These are phyloP conservation scores for Psilanteris sp. DNA, from an alignment of 1,140 invertebrate genomes.

Conservation along the genomic window DNA sequence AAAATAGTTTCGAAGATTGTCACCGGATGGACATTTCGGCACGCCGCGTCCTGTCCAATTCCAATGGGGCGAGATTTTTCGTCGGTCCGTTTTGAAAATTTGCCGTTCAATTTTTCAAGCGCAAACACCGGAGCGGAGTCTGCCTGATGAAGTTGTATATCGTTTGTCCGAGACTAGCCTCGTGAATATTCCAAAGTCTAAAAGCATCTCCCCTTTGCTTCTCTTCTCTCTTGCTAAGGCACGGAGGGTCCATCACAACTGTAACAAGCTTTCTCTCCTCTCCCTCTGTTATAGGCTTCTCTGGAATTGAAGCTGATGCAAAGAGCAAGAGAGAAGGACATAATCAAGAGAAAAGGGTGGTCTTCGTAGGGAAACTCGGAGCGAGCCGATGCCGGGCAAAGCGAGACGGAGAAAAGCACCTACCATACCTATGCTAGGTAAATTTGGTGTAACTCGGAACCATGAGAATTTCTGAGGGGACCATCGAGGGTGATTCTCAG, in stretches of 20 bases:
- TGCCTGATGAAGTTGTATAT: slow-evolving; percentile 72
- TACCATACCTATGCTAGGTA: slow-evolving; percentile 75
- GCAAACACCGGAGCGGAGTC: slow-evolving; percentile 38
- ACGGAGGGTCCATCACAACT: slow-evolving; percentile 75
- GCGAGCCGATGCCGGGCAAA: slow-evolving; percentile 31
- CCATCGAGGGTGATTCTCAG: slow-evolving; percentile 60
- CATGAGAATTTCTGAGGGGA: slow-evolving; percentile 69
- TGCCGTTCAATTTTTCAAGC: slow-evolving; percentile 43
- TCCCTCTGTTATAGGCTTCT: slow-evolving; percentile 59
- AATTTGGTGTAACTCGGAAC: slow-evolving; percentile 75
- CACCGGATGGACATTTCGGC: too few species aligned
- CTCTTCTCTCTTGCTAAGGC: slow-evolving; percentile 66
- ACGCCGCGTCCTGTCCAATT: too few species aligned
- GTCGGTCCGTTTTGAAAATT: slow-evolving; percentile 28
- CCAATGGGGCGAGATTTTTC: slow-evolving; percentile 4
- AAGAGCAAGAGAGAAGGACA: slow-evolving; percentile 50
- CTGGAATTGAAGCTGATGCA: slow-evolving; percentile 61
- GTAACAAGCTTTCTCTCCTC: slow-evolving; percentile 69
- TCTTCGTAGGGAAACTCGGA: slow-evolving; percentile 28
- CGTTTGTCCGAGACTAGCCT: slow-evolving; percentile 77
- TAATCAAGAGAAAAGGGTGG: slow-evolving; percentile 41
- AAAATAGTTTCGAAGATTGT: too few species aligned
- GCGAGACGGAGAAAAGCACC: slow-evolving; percentile 62
- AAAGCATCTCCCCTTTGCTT: slow-evolving; percentile 71
- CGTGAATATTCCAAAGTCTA: slow-evolving; percentile 78